These are phyloP conservation scores for Echiichthys vipera DNA, from an alignment of 2,797 vertebrate species.

Conservation along the genomic window DNA sequence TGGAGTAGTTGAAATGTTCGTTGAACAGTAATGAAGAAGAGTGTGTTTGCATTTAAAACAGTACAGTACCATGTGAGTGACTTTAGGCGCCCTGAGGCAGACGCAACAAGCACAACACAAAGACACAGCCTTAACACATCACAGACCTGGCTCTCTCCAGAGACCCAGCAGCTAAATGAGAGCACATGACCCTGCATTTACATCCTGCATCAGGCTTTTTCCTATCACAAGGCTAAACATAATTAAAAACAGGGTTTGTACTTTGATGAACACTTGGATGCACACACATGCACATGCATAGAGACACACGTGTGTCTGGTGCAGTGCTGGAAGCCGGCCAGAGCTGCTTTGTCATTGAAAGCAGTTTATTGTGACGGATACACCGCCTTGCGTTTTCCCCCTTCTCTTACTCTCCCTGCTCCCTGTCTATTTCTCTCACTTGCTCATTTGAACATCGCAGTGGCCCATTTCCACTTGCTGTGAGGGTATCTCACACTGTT, in stretches of 20 bases:
- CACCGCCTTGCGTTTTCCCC: conserved; percentile 42
- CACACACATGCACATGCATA: conserved; percentile 39
- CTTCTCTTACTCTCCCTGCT: conserved; percentile 6
- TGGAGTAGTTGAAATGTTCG: conserved; percentile 36
- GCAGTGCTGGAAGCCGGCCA: conserved; percentile 73
- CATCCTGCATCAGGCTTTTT: conserved; percentile 44
- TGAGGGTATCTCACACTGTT: conserved; percentile 50
- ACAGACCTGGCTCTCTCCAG: conserved; percentile 45
- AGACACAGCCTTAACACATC: conserved; percentile 61
- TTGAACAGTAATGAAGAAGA: conserved; percentile 14
- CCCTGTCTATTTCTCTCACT: conserved; percentile 36
- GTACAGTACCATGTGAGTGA: conserved; percentile 41
- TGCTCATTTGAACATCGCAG: conserved; percentile 36
- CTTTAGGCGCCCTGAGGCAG: conserved; percentile 58
- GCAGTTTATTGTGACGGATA: conserved; percentile 70
- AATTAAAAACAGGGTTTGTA: conserved; percentile 50
- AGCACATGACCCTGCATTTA: conserved; percentile 64
- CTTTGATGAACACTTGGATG: conserved; percentile 51
- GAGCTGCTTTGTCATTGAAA: conserved; percentile 75
- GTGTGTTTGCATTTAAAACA: conserved; percentile 41
- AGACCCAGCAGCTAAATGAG: conserved; percentile 56
- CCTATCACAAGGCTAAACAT: conserved; percentile 47
- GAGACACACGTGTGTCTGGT: conserved; percentile 67
- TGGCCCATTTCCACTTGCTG: conserved; percentile 28
- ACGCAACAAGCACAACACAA: conserved; percentile 67